Base-by-base conservation (phyloP, 2,113 vertebrate genomes). In the Craseonycteris thonglongyai region DNA sequence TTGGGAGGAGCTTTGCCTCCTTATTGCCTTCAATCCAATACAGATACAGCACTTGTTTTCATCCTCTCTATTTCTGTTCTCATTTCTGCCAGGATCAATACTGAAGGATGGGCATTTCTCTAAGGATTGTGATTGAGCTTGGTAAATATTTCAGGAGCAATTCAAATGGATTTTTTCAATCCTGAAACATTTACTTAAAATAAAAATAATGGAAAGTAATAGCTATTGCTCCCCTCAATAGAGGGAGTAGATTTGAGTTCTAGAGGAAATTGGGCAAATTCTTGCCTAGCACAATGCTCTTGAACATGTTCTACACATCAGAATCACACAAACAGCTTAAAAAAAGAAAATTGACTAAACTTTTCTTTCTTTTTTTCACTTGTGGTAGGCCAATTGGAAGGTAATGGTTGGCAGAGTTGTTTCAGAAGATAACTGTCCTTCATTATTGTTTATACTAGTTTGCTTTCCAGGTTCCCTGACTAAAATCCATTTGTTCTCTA, bases 81-180 rank as follows among this genome's bases (percentile, higher is more conserved):
- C 3, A 1, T 1, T 7, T 75, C 65, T 69, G 28, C 72, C 42
- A 47, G 33, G 81, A 38, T 80, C 81, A 42, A 14, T 95, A 69
- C 63, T 18, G 28, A 18, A 63, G 63, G 8, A 59, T 40, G 11
- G 28, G 1, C 7, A 59, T 33, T 72, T 86, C 68, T 92, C 33
- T 83, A 82, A 85, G 24, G 59, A 56, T 16, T 76, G 38, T 49
- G 59, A 71, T 76, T 11, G 51, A 40, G 28, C 33, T 54, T 75
- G 40, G 24, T 74, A 72, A 94, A 30, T 94, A 90, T 88, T 95
- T 87, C 71, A 92, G 75, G 63, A 95, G 81, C 9, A 81, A 78
- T 81, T 88, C 69, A 72, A 84, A 81, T 6, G n/a, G 22, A 76
- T 90, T 90, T 61, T 95, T 83, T 40, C 26, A 95, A 88, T 79